phyloP scores from a whole-genome alignment of 2,888 invertebrate species.

The Heteromurus nitidus region DNA sequence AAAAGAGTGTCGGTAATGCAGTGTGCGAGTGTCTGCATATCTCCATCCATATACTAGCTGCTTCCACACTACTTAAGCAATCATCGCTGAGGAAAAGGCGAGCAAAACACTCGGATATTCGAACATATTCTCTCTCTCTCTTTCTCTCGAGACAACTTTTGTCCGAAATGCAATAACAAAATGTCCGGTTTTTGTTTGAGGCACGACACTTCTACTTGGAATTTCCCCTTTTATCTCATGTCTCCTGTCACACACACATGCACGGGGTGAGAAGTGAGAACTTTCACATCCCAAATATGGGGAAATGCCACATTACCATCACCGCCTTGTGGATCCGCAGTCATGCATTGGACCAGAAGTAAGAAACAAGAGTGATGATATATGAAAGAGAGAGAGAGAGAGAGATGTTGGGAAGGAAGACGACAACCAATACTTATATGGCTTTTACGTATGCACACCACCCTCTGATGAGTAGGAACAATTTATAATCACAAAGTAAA shows the following conservation, averaged over 20 bases:
- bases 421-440: no score
- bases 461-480: no score
- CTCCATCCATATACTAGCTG: no score
- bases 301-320: no score
- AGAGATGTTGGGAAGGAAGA: no score
- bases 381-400: neutral
- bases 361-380: neutral
- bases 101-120: no score
- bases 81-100: no score
- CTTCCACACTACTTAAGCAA: neutral
- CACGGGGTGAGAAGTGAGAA: constrained; percentile 26
- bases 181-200: constrained; percentile 7
- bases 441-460: no score
- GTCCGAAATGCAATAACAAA: constrained; percentile 43
- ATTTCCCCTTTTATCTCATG: constrained; percentile 1
- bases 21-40: neutral
- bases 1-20: neutral
- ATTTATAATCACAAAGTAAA: no score
- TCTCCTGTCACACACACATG: no score
- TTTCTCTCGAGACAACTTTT: constrained; percentile 1
- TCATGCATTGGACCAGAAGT: neutral
- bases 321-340: no score
- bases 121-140: neutral
- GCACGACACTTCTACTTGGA: neutral
- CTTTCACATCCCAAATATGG: constrained; percentile 16